Percentiles rank a stretch among this genome's conserved stretches.
Evolutionary conservation across 2,797 vertebrate genomes (phyloP).

Genomic region (Hylomyscus alleni): DNA sequence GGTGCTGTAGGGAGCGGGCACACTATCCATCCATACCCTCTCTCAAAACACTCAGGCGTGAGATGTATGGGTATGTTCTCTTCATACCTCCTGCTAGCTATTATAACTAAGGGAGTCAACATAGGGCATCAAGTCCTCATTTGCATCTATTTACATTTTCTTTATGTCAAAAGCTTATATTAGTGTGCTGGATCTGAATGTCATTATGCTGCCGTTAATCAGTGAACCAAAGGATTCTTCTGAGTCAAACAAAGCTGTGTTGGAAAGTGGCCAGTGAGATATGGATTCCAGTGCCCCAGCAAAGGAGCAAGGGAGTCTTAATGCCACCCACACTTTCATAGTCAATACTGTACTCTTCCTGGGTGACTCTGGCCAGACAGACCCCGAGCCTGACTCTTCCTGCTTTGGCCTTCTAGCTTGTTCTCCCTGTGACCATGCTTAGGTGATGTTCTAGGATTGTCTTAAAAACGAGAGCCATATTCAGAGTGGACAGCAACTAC

Average conservation of each 20-base stretch:
- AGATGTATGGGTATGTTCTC: background rate
- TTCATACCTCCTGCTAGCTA: slow-evolving; percentile 19
- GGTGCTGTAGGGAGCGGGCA: background rate
- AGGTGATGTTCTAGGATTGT: slow-evolving; percentile 38
- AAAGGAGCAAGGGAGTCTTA: background rate
- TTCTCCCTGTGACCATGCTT: background rate
- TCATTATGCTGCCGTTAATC: background rate
- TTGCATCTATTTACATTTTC: slow-evolving; percentile 58
- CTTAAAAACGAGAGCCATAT: background rate
- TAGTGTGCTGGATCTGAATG: slow-evolving; percentile 45
- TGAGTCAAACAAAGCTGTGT: background rate
- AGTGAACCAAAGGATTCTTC: slow-evolving; percentile 17
- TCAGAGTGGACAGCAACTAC: background rate
- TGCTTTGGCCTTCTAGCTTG: background rate
- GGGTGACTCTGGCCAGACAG: background rate
- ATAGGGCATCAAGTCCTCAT: background rate
- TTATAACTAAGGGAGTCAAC: slow-evolving; percentile 52
- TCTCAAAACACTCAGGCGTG: slow-evolving; percentile 10
- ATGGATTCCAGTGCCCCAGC: background rate
- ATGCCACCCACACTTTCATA: background rate
- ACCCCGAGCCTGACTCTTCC: background rate
- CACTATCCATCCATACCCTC: background rate
- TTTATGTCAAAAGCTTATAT: slow-evolving; percentile 7
- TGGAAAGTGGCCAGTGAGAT: background rate
- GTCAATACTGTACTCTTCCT: background rate